phyloP scores from a whole-genome alignment of 2,113 vertebrate genomes.

The Myocastor coypus region DNA sequence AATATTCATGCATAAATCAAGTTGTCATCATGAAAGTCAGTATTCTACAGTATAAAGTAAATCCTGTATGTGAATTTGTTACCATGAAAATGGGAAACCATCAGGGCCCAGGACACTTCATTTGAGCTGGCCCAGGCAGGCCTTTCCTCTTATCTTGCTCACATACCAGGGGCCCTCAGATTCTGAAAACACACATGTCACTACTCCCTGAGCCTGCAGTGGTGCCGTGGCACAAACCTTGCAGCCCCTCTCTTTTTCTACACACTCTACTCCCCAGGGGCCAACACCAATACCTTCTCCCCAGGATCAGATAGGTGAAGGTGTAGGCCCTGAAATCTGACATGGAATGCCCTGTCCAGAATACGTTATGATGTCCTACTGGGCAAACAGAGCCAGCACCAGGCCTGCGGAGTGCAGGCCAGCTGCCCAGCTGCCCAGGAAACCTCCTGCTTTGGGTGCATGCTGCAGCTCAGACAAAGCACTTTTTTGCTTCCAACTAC shows the following conservation, averaged over 20 bases:
- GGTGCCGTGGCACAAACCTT: background rate
- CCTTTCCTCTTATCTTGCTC: slow-evolving; percentile 32
- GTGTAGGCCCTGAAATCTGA: background rate
- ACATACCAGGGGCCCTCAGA: slow-evolving; percentile 20
- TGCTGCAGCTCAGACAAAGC: background rate
- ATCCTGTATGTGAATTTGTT: slow-evolving; percentile 78
- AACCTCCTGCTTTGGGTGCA: background rate
- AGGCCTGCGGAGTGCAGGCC: background rate
- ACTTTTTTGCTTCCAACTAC: background rate
- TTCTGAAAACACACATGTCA: background rate
- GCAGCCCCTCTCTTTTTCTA: background rate
- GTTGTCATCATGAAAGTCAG: slow-evolving; percentile 85
- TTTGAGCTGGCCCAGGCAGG: slow-evolving; percentile 5
- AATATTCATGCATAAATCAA: slow-evolving; percentile 88
- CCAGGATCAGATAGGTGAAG: background rate
- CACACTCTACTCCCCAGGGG: background rate
- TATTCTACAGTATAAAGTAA: slow-evolving; percentile 86
- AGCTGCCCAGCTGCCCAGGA: background rate
- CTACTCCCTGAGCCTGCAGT: background rate
- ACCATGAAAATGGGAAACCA: slow-evolving; percentile 65
- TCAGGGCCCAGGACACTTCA: background rate
- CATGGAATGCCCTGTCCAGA: background rate
- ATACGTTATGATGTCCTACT: background rate
- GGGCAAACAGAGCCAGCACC: background rate
- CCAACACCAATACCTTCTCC: background rate